Base-by-base conservation (phyloP, 2,888 invertebrate genomes). In the Harpalus rubripes region DNA sequence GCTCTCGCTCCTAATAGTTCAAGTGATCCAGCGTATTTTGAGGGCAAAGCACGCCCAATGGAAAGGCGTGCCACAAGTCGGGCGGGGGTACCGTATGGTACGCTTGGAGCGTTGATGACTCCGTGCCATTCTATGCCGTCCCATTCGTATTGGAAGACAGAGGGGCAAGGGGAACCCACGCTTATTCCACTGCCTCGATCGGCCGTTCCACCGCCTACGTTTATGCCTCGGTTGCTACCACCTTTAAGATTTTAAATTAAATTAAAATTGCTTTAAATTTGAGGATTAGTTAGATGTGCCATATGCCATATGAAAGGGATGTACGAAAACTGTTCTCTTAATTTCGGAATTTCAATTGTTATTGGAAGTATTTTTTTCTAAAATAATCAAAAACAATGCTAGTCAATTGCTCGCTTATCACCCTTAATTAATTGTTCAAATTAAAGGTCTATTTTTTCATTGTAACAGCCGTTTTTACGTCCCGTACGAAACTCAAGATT, bases 11-110 rank as follows among this genome's bases (percentile, higher is more conserved):
- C 92, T 3, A 92, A 86, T 0, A 93, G 90, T 86, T 93, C 92
- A 63, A 94, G 89, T 74, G 90, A 91, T 0, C 94, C 94, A 5
- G 92, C 90, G 87, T 93, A 93, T 79, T 91, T 92, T 84, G 88
- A 86, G 79, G 85, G 74, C 5, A 91, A 86, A 86, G 88, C 88
- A 39, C 90, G 88, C 39, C 90, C 90, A 76, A 87, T 84, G 15
- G 86, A 85, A 52, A 87, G 68, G 10, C 80, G 56, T 6, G 85
- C 61, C 22, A 86, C 68, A 4, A 87, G 74, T 12, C 16, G 26
- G 10, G 85, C 76, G 8, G 84, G 80, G 15, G 84, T 63, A 1
- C 84, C 85, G 22, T 85, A 81, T 12, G 79, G 76, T 6, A 86
- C 59, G 58, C 85, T 86, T 10, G 81, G 83, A 44, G 86, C 74